A percentile compares a stretch with the other conserved stretches of the same genome.
Conservation (phyloP, 2,888 invertebrate genomes). For the Nomada lathburiana region DNA sequence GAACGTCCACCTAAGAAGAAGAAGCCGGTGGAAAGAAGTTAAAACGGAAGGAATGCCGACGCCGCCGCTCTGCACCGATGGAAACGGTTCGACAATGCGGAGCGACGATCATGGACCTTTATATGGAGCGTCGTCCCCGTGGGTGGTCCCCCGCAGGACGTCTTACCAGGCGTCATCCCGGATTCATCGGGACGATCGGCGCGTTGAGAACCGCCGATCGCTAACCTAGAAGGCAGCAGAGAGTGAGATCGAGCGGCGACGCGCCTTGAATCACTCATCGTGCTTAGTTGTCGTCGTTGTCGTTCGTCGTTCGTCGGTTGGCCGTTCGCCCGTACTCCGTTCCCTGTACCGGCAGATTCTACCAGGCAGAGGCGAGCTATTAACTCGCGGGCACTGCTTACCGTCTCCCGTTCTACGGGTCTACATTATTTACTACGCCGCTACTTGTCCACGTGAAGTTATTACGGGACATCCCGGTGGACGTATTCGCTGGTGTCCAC, state of each 20-base stretch:
- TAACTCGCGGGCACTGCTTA: constrained; percentile 74
- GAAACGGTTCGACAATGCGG: constrained; percentile 77
- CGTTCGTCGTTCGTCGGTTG: constrained; percentile 5
- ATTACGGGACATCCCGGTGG: constrained; percentile 60
- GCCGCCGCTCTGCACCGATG: constrained; percentile 64
- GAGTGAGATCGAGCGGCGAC: constrained; percentile 78
- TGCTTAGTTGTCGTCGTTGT: constrained; percentile 56
- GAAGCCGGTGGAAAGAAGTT: constrained; percentile 70
- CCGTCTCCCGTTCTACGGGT: constrained; percentile 76
- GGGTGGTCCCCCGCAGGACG: constrained; percentile 82
- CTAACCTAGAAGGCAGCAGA: constrained; percentile 71
- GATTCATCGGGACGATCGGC: constrained; percentile 64
- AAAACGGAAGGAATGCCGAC: constrained; percentile 74
- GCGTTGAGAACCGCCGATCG: constrained; percentile 74
- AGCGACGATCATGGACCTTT: constrained; percentile 77
- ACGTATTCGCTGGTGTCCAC: constrained; percentile 30
- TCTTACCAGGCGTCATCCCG: constrained; percentile 77
- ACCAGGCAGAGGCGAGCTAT: constrained; percentile 76
- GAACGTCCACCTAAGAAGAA: constrained; percentile 59
- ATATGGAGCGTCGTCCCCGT: constrained; percentile 83
- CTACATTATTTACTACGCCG: constrained; percentile 79
- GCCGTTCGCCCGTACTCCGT: constrained; percentile 35
- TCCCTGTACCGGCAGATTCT: constrained; percentile 64
- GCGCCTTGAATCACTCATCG: constrained; percentile 83
- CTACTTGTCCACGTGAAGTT: constrained; percentile 70